Conservation (phyloP, 2,888 invertebrate species). For the Caenorhabditis auriculariae region DNA sequence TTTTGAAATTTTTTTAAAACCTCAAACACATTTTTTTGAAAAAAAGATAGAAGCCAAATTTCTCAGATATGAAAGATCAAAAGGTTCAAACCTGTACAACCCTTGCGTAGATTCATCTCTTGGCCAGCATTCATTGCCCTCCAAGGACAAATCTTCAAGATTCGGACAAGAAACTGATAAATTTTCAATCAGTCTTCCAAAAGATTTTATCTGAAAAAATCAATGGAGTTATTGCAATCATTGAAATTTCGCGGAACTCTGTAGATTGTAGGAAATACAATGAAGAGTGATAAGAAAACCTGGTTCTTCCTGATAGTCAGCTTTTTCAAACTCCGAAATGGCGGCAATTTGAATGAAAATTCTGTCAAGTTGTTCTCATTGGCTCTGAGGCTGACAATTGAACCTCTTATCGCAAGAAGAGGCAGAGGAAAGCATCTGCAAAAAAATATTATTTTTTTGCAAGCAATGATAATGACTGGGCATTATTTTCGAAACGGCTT, state of each 20-base stretch:
- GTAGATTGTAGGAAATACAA: neutral
- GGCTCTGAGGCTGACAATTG: constrained; percentile 43
- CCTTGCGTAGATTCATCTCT: constrained; percentile 1
- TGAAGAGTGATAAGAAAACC: constrained; percentile 11
- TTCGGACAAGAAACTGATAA: constrained; percentile 42
- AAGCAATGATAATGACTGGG: too few species aligned
- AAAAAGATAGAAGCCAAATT: neutral
- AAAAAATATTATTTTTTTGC: too few species aligned
- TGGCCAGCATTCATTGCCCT: constrained; percentile 54
- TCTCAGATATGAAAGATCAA: too few species aligned
- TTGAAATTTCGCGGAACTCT: neutral
- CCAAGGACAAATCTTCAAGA: constrained; percentile 36
- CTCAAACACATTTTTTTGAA: too few species aligned
- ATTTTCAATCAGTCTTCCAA: constrained; percentile 39
- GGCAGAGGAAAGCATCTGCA: too few species aligned
- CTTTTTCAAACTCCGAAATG: constrained; percentile 33
- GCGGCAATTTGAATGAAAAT: constrained; percentile 46
- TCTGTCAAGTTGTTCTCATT: constrained; percentile 53
- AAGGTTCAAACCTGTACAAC: constrained; percentile 1
- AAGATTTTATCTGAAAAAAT: constrained; percentile 44
- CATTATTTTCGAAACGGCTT: too few species aligned
- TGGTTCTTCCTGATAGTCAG: constrained; percentile 38
- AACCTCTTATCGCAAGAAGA: too few species aligned
- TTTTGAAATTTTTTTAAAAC: too few species aligned
- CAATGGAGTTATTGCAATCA: neutral